These are phyloP conservation scores for Oligia strigilis DNA, from an alignment of 2,888 invertebrate genomes.

Conservation along the genomic window DNA sequence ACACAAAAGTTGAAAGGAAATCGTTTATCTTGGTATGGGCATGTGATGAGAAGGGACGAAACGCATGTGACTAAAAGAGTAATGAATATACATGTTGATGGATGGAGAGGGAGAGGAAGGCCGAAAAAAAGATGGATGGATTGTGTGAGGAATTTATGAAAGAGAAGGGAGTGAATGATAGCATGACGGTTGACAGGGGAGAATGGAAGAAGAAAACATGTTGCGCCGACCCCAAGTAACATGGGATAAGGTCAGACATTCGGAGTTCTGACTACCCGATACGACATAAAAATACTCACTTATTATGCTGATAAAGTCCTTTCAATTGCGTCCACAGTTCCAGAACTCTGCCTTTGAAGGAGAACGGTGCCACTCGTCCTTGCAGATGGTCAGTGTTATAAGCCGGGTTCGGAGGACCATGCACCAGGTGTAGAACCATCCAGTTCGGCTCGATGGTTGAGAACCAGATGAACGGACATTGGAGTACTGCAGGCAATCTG, in stretches of 20 bases:
- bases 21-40: no score
- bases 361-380: slow-evolving; percentile 65
- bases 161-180: no score
- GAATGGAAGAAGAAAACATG: no score
- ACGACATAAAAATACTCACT: slow-evolving; percentile 33
- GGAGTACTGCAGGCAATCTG: slow-evolving; percentile 72
- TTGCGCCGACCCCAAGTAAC: no score
- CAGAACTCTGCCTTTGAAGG: slow-evolving; percentile 67
- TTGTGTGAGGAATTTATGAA: no score
- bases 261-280: background rate
- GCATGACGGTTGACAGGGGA: no score
- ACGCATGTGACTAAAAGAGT: no score
- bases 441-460: slow-evolving; percentile 72
- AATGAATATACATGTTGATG: no score
- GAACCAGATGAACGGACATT: slow-evolving; percentile 77
- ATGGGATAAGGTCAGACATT: background rate
- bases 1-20: no score
- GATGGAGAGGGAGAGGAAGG: no score
- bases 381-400: slow-evolving; percentile 61
- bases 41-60: no score
- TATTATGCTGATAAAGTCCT: slow-evolving; percentile 18
- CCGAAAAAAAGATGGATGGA: no score
- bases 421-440: slow-evolving; percentile 65
- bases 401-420: slow-evolving; percentile 71
- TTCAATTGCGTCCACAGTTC: slow-evolving; percentile 35